These are phyloP conservation scores for Lasioglossum calceatum DNA, from an alignment of 2,888 invertebrate species.

Conservation along the genomic window DNA sequence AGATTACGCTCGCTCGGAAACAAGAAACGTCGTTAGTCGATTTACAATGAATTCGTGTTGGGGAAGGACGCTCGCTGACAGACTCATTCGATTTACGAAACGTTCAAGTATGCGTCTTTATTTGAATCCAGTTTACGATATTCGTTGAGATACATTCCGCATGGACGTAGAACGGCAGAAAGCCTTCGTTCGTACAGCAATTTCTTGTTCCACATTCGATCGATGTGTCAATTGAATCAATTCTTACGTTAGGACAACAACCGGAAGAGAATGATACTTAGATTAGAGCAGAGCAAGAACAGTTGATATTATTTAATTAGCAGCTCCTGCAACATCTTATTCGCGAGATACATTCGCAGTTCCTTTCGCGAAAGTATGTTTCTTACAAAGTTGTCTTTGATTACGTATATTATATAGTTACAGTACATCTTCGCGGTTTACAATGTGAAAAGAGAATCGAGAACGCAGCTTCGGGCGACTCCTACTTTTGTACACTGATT, in stretches of 20 bases:
- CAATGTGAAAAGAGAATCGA: neutral
- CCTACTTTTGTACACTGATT: neutral
- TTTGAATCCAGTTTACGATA: neutral
- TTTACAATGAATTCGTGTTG: neutral
- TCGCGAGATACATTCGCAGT: neutral
- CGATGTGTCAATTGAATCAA: neutral
- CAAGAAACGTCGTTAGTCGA: neutral
- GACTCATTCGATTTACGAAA: neutral
- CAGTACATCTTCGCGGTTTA: neutral
- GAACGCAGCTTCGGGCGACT: too few species aligned
- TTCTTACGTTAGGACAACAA: neutral
- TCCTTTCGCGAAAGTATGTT: neutral
- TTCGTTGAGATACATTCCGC: neutral
- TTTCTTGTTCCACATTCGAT: neutral
- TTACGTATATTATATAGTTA: neutral
- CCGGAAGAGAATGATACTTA: neutral
- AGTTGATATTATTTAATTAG: neutral
- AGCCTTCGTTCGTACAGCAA: neutral
- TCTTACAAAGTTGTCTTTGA: neutral
- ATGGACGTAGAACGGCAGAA: neutral
- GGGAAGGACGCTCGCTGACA: neutral
- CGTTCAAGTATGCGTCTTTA: constrained; percentile 1
- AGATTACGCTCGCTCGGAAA: neutral
- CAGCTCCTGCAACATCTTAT: neutral
- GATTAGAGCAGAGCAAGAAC: neutral